Percentiles rank a stretch among this genome's conserved stretches.
phyloP scores from a whole-genome alignment of 1,140 invertebrate genomes.

The Acromyrmex heyeri region DNA sequence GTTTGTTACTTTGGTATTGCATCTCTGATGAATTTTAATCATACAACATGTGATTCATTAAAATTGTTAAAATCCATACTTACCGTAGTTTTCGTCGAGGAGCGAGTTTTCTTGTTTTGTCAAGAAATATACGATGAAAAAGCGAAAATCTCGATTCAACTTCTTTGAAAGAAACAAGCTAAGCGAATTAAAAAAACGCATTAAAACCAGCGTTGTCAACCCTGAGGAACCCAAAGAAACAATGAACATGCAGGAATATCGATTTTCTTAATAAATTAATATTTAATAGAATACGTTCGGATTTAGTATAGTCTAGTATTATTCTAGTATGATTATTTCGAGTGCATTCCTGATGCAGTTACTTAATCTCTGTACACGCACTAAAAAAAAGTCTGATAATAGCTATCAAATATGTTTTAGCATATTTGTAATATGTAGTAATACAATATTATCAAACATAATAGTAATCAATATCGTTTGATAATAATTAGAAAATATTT shows the following conservation, averaged over 20 bases:
- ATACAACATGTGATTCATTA: neutral
- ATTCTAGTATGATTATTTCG: slow-evolving; percentile 44
- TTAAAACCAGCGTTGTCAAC: neutral
- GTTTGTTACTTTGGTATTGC: neutral
- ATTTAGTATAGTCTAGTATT: slow-evolving; percentile 82
- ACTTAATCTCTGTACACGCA: neutral
- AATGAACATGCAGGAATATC: slow-evolving; percentile 54
- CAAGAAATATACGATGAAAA: neutral
- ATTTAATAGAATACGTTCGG: slow-evolving; percentile 85
- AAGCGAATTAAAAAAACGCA: slow-evolving; percentile 2
- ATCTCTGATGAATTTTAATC: neutral
- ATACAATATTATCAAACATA: no score
- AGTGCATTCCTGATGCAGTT: neutral
- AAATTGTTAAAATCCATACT: slow-evolving; percentile 53
- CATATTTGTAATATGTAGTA: no score
- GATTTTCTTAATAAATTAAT: slow-evolving; percentile 85
- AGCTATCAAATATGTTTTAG: no score
- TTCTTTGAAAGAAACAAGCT: neutral
- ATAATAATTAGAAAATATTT: no score
- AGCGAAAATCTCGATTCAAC: neutral
- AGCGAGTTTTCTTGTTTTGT: neutral
- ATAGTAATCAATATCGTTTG: no score
- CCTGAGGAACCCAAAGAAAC: slow-evolving; percentile 2
- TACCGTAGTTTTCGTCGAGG: slow-evolving; percentile 22
- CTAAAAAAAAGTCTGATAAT: no score